Evolutionary conservation across 2,113 vertebrate species (phyloP).

Genomic region (Oenanthe oenanthe): DNA sequence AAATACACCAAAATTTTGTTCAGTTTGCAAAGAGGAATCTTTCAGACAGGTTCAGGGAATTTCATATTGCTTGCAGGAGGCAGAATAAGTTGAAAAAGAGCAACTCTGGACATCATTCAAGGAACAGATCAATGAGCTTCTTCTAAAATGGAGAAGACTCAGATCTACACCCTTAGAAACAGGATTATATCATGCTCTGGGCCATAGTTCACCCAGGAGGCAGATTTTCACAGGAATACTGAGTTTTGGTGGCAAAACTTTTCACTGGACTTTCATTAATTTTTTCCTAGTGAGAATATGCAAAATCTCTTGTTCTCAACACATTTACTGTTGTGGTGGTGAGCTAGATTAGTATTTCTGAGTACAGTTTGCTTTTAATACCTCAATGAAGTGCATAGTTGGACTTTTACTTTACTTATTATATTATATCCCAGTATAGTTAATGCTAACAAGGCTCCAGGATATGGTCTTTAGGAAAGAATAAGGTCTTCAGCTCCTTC

Average conservation of each 20-base stretch:
- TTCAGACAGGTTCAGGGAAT: not conserved
- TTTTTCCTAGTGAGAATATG: accelerated
- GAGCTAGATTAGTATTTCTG: not conserved
- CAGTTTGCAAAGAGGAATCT: not conserved
- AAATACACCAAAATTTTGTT: not conserved
- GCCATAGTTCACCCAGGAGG: not conserved
- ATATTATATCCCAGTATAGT: not conserved
- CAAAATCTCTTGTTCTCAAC: not conserved
- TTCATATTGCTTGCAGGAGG: not conserved
- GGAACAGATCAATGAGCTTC: not conserved
- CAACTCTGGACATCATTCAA: not conserved
- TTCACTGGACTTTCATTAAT: not conserved
- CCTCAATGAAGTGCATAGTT: not conserved
- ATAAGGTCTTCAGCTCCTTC: not conserved
- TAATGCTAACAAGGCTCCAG: not conserved
- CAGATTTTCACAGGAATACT: not conserved
- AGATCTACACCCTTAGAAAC: not conserved
- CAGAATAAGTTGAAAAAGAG: not conserved
- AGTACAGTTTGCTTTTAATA: not conserved
- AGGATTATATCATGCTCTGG: not conserved
- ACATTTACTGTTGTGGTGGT: accelerated
- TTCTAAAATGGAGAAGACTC: not conserved
- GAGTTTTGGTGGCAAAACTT: not conserved
- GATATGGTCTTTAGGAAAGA: not conserved
- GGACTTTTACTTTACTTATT: not conserved